phyloP scores from a whole-genome alignment of 1,140 invertebrate genomes.

The Pentalonia nigronervosa region DNA sequence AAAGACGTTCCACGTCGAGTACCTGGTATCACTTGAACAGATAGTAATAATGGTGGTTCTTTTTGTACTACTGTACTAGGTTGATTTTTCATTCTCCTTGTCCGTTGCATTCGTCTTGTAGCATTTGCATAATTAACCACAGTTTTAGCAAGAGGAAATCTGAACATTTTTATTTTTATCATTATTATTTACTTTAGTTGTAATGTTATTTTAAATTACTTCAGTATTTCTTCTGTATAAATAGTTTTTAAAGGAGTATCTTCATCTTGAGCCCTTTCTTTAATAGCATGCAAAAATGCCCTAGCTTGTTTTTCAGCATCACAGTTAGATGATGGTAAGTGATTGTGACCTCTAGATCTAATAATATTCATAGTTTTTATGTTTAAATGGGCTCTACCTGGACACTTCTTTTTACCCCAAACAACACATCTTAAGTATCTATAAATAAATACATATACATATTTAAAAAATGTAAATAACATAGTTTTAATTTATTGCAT shows the following conservation, averaged over 20 bases:
- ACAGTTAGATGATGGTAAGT: slow-evolving; percentile 48
- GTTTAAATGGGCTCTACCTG: slow-evolving; percentile 51
- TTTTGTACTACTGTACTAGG: background rate
- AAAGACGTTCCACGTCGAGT: slow-evolving; percentile 53
- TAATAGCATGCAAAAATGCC: slow-evolving; percentile 54
- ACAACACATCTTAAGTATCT: slow-evolving; percentile 55
- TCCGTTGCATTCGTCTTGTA: slow-evolving; percentile 52
- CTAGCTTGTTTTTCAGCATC: slow-evolving; percentile 53
- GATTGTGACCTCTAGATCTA: slow-evolving; percentile 50
- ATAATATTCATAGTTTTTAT: slow-evolving; percentile 37
- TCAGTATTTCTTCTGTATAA: slow-evolving; percentile 43
- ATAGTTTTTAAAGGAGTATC: slow-evolving; percentile 42
- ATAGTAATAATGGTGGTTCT: slow-evolving; percentile 47
- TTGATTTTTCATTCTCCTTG: slow-evolving; percentile 51
- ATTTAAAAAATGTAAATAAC: background rate
- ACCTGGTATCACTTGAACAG: slow-evolving; percentile 49
- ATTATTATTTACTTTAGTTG: background rate
- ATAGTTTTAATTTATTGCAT: slow-evolving; percentile 5
- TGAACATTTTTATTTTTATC: slow-evolving; percentile 10
- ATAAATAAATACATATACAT: background rate
- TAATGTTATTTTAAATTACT: background rate
- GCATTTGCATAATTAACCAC: slow-evolving; percentile 55
- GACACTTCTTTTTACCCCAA: slow-evolving; percentile 57
- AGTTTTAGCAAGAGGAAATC: slow-evolving; percentile 41
- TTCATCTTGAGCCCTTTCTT: slow-evolving; percentile 52